These are phyloP conservation scores for Hydrolagus affinis DNA, from an alignment of 2,113 vertebrate species.

Conservation along the genomic window DNA sequence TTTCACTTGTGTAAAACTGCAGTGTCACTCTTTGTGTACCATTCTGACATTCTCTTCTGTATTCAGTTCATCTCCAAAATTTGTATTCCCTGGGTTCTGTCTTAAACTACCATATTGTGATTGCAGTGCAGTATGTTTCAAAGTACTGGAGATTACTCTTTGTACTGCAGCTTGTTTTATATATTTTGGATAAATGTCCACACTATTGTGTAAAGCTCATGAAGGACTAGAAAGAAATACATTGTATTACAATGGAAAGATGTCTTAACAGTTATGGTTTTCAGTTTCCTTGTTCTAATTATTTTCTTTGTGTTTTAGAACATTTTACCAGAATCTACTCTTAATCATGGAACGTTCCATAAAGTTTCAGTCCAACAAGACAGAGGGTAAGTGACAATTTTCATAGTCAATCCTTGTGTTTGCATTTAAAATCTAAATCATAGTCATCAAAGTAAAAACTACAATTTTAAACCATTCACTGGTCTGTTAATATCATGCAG, in stretches of 20 bases:
- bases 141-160: background rate
- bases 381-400: slow-evolving; percentile 46
- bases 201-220: background rate
- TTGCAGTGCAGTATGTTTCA: background rate
- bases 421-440: background rate
- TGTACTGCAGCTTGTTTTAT: background rate
- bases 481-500: background rate
- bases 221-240: too few relatives aligned
- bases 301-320: background rate
- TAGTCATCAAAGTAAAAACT: background rate
- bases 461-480: background rate
- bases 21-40: background rate
- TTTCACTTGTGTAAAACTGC: background rate
- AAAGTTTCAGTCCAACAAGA: slow-evolving; percentile 8
- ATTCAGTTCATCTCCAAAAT: background rate
- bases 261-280: background rate
- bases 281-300: background rate
- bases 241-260: background rate
- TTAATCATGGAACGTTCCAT: slow-evolving; percentile 1
- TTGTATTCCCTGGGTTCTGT: background rate
- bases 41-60: background rate
- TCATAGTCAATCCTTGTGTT: background rate
- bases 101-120: background rate
- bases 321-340: background rate
- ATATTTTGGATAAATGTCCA: too few relatives aligned